Percentiles rank a stretch among this genome's conserved stretches.
Conservation (phyloP, 2,797 vertebrate species). For the Pseudocheirus occidentalis region DNA sequence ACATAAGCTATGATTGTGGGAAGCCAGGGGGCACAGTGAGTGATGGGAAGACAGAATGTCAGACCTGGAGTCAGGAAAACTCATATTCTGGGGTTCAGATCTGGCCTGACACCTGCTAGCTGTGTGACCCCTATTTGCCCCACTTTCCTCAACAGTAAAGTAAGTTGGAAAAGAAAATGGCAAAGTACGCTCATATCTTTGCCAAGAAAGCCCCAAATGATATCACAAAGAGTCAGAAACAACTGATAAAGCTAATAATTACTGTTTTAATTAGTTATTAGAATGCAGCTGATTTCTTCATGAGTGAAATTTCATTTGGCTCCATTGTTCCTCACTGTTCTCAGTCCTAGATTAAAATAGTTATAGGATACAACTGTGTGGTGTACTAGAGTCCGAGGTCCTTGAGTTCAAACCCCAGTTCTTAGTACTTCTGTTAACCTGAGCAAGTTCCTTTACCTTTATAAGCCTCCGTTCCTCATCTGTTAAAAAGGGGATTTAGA, state of each 20-base stretch:
- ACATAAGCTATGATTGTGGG: background rate
- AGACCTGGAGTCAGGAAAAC: background rate
- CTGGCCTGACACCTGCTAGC: too few species aligned
- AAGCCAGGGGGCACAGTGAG: background rate
- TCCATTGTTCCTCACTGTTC: background rate
- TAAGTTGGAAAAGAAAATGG: background rate
- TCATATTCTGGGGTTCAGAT: background rate
- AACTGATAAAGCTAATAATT: background rate
- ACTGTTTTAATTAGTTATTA: background rate
- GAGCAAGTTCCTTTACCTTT: background rate
- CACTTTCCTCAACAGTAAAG: background rate
- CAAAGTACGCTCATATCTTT: background rate
- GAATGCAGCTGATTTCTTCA: background rate
- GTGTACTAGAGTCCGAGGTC: background rate
- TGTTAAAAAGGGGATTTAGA: background rate
- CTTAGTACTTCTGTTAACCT: background rate
- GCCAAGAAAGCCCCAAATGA: background rate
- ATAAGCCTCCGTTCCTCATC: background rate
- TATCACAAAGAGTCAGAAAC: background rate
- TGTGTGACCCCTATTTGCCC: background rate
- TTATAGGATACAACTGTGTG: background rate
- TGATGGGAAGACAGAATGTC: background rate
- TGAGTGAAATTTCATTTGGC: background rate
- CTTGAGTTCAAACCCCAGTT: background rate
- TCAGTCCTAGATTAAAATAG: background rate